phyloP scores from a whole-genome alignment of 2,113 vertebrate genomes.

The Phodopus roborovskii region DNA sequence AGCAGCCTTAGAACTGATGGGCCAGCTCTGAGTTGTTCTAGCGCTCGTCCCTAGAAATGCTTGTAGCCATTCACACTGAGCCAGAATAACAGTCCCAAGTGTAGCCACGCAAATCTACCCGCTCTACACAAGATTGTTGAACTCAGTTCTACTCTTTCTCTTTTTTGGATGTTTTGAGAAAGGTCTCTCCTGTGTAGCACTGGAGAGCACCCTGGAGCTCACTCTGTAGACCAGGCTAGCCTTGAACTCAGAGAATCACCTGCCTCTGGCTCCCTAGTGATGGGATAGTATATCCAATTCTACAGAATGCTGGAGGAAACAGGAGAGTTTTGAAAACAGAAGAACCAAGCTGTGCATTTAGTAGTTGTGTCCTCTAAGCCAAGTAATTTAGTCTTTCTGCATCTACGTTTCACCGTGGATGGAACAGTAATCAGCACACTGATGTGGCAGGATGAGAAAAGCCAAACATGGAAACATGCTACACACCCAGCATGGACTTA shows the following conservation, averaged over 20 bases:
- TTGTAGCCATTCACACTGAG: background rate
- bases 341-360: constrained; percentile 33
- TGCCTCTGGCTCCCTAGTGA: background rate
- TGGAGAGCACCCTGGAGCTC: no score
- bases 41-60: background rate
- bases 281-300: background rate
- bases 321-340: constrained; percentile 22
- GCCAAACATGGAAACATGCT: background rate
- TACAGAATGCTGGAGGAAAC: background rate
- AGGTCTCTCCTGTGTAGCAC: background rate
- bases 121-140: background rate
- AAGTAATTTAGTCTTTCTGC: constrained; percentile 7
- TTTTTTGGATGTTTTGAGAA: background rate
- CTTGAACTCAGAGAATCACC: background rate
- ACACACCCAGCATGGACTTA: background rate
- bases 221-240: background rate
- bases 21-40: background rate
- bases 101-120: background rate
- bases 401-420: background rate
- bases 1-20: background rate
- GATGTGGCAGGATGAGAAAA: background rate
- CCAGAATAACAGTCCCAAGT: background rate
- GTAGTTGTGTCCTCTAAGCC: background rate
- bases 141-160: background rate
- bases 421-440: background rate